Conservation (phyloP, 2,113 vertebrate species). For the Osmerus eperlanus region DNA sequence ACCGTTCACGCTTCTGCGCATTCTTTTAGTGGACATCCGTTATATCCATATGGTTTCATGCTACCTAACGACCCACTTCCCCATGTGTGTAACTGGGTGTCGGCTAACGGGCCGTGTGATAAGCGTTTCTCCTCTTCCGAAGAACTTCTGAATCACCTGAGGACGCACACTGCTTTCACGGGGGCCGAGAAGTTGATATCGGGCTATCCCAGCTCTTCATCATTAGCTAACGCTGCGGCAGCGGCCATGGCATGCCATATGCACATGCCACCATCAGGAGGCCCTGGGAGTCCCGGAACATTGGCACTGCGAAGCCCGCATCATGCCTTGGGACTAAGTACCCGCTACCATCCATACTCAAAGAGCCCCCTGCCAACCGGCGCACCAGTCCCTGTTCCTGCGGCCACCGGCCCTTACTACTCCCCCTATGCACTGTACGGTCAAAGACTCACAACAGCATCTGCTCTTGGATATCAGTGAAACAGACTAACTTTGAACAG, state of each 20-base stretch:
- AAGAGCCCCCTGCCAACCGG: constrained; percentile 95
- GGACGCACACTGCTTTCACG: constrained; percentile 97
- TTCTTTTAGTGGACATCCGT: constrained; percentile 88
- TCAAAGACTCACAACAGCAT: constrained; percentile 98
- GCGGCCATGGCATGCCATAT: constrained; percentile 98
- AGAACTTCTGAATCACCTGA: constrained; percentile 97
- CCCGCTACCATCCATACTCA: constrained; percentile 97
- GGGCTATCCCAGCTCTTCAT: constrained; percentile 92
- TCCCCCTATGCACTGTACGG: constrained; percentile 98
- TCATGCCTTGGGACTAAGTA: constrained; percentile 96
- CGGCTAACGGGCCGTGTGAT: constrained; percentile 97
- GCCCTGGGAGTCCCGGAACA: constrained; percentile 87
- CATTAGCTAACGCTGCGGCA: constrained; percentile 90
- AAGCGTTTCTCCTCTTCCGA: constrained; percentile 97
- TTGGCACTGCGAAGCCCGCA: constrained; percentile 92
- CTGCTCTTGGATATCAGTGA: constrained; percentile 98
- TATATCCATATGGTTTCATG: constrained; percentile 98
- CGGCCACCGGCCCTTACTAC: constrained; percentile 96
- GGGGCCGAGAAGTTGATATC: constrained; percentile 95
- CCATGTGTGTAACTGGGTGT: constrained; percentile 99
- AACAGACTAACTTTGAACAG: constrained; percentile 57
- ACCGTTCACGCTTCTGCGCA: constrained; percentile 88
- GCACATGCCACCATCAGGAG: constrained; percentile 93
- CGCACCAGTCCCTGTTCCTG: constrained; percentile 90
- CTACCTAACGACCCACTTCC: constrained; percentile 96